Evolutionary conservation across 2,888 invertebrate genomes (phyloP).

Genomic region (Chymomyza procnemis): DNA sequence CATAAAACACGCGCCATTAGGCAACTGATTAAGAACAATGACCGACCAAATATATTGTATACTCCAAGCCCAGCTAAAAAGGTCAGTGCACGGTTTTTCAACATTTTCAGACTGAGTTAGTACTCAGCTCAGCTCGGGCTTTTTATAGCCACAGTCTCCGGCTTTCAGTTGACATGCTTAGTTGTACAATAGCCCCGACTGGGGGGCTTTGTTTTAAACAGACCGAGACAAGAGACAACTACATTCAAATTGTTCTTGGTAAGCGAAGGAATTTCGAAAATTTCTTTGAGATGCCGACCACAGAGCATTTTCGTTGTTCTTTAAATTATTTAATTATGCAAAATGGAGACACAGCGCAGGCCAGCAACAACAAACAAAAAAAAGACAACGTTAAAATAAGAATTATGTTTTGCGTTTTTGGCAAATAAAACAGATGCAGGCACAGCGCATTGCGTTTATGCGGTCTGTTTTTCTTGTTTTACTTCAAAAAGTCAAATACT

Average conservation of each 20-base stretch:
- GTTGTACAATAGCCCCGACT: constrained; percentile 41
- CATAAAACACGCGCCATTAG: not conserved
- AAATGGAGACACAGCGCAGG: constrained; percentile 18
- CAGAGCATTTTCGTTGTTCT: constrained; percentile 43
- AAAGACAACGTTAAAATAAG: constrained; percentile 49
- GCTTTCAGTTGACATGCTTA: constrained; percentile 38
- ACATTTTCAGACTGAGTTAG: not conserved
- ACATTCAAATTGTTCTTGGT: too few species aligned
- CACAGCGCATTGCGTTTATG: not conserved
- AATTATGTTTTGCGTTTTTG: constrained; percentile 25
- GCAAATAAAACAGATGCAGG: not conserved
- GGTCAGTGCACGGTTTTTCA: not conserved
- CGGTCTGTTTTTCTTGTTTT: too few species aligned
- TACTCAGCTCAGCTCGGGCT: not conserved
- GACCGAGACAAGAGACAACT: not conserved
- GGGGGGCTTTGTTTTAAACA: constrained; percentile 29
- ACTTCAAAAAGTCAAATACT: too few species aligned
- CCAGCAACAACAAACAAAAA: constrained; percentile 30
- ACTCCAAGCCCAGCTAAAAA: not conserved
- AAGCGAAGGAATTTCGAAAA: not conserved
- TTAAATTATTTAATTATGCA: constrained; percentile 62
- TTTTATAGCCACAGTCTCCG: constrained; percentile 38
- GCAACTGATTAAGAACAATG: not conserved
- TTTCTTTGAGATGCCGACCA: not conserved
- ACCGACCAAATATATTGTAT: not conserved